Percentiles rank a stretch among this genome's conserved stretches.
Evolutionary conservation across 2,113 vertebrate species (phyloP).

Genomic region (Perca fluviatilis): DNA sequence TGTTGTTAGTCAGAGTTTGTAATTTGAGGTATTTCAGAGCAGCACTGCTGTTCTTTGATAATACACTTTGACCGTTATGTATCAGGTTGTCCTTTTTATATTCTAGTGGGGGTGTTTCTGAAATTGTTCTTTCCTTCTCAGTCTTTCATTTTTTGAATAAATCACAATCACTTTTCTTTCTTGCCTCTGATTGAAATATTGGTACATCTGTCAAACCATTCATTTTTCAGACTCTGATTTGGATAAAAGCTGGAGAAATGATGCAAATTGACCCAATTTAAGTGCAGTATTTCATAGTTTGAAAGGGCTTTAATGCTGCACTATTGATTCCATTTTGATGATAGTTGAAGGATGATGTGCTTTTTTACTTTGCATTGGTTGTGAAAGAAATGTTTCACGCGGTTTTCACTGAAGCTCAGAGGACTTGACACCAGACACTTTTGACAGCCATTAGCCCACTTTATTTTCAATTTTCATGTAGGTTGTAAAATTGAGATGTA

Average conservation of each 20-base stretch:
- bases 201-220: not conserved
- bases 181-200: too few species aligned
- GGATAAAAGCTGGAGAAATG: not conserved
- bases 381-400: not conserved
- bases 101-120: not conserved
- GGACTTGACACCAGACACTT: not conserved
- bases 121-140: too few species aligned
- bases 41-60: slow-evolving; percentile 7
- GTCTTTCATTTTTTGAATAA: too few species aligned
- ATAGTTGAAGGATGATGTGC: not conserved
- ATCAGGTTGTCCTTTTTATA: not conserved
- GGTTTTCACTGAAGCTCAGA: not conserved
- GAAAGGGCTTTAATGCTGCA: not conserved
- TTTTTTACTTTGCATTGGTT: not conserved
- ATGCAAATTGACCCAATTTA: not conserved
- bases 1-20: not conserved
- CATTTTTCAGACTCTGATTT: not conserved
- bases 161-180: too few species aligned
- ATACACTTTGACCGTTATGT: not conserved
- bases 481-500: not conserved
- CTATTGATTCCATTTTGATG: not conserved
- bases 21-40: slow-evolving; percentile 2
- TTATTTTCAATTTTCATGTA: not conserved
- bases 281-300: not conserved
- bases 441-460: not conserved